Evolutionary conservation across 2,797 vertebrate genomes (phyloP).

Genomic region (Cyclura pinguis): DNA sequence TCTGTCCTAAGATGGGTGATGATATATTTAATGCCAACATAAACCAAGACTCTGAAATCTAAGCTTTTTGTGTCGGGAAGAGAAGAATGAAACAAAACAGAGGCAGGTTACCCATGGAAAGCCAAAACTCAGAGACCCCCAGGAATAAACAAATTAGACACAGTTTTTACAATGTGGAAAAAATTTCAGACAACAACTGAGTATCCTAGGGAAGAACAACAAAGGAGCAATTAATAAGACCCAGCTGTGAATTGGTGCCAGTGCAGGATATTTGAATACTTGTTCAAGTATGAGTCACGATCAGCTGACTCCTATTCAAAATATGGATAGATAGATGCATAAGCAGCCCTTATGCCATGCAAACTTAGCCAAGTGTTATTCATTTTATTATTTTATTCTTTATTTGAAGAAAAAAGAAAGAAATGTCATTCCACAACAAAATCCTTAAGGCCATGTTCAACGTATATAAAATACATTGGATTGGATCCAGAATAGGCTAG

Average conservation of each 20-base stretch:
- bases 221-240: slow-evolving; percentile 12
- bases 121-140: slow-evolving; percentile 72
- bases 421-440: background rate
- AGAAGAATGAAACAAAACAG: slow-evolving; percentile 74
- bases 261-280: slow-evolving; percentile 40
- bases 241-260: slow-evolving; percentile 19
- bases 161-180: slow-evolving; percentile 16
- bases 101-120: slow-evolving; percentile 72
- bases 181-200: slow-evolving; percentile 2
- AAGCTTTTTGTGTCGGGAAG: slow-evolving; percentile 67
- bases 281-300: slow-evolving; percentile 65
- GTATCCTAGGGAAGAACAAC: background rate
- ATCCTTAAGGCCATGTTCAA: background rate
- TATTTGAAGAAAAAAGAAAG: background rate
- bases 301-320: slow-evolving; percentile 66
- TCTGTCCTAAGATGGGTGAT: slow-evolving; percentile 76
- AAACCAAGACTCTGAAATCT: slow-evolving; percentile 75
- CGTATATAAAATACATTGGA: background rate
- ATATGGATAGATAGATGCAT: slow-evolving; percentile 40
- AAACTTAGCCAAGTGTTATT: slow-evolving; percentile 60
- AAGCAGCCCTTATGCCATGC: slow-evolving; percentile 53
- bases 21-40: slow-evolving; percentile 72
- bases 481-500: background rate
- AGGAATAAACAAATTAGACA: slow-evolving; percentile 56
- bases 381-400: background rate